phyloP scores from a whole-genome alignment of 1,140 invertebrate species.

The Geopemphigus sp. region DNA sequence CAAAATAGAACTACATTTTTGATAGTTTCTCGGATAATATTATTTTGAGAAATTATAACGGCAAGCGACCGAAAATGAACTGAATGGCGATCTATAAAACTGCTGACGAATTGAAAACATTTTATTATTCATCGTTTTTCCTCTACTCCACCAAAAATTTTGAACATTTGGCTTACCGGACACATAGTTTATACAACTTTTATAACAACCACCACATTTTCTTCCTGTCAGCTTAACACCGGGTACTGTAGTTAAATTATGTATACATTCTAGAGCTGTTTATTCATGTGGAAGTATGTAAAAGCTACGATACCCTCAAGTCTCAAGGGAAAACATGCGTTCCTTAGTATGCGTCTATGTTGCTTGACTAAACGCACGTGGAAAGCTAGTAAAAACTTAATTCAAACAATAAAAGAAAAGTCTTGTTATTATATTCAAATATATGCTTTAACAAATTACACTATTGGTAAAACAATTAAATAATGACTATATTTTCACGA shows the following conservation, averaged over 20 bases:
- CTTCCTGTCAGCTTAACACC: slow-evolving; percentile 2
- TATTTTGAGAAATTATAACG: background rate
- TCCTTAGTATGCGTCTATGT: background rate
- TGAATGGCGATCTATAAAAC: background rate
- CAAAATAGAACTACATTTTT: background rate
- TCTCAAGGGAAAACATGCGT: background rate
- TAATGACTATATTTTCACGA: background rate
- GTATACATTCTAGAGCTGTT: background rate
- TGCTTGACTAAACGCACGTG: background rate
- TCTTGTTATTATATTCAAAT: background rate
- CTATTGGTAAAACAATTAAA: background rate
- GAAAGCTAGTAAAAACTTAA: background rate
- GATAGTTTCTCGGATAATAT: background rate
- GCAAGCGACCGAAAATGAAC: background rate
- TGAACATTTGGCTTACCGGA: background rate
- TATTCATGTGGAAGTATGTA: background rate
- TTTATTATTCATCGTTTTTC: slow-evolving; percentile 14
- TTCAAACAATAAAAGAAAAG: background rate
- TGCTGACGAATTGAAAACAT: background rate
- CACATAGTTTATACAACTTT: slow-evolving; percentile 6
- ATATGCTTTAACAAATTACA: background rate
- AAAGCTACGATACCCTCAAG: background rate
- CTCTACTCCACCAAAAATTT: background rate
- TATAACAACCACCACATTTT: background rate
- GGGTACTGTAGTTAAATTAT: slow-evolving; percentile 9